Evolutionary conservation across 2,797 vertebrate genomes (phyloP).

Genomic region (Pipistrellus pipistrellus): DNA sequence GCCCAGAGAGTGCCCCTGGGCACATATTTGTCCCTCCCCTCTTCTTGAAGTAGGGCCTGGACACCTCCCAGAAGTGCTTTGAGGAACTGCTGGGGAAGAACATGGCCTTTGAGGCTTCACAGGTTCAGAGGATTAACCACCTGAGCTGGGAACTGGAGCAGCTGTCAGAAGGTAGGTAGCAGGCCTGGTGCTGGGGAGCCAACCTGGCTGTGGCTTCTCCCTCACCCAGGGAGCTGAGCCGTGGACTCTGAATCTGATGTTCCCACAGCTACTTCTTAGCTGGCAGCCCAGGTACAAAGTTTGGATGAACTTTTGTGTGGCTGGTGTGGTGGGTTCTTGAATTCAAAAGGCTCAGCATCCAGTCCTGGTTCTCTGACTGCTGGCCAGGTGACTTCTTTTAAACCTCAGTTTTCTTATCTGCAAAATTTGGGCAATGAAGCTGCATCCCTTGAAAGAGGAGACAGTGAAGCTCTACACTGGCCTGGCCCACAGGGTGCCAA

Average conservation of each 20-base stretch:
- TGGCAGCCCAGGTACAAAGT: neutral
- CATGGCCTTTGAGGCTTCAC: slow-evolving; percentile 96
- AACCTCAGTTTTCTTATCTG: neutral
- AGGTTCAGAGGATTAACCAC: slow-evolving; percentile 99
- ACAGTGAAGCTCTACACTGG: rapidly evolving
- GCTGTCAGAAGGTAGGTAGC: slow-evolving; percentile 91
- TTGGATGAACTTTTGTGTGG: rapidly evolving
- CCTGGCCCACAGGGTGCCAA: rapidly evolving
- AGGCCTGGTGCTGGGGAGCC: neutral
- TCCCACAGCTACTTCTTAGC: neutral
- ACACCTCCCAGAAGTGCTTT: slow-evolving; percentile 93
- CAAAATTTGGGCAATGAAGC: neutral
- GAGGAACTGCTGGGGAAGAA: slow-evolving; percentile 98
- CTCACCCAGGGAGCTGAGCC: neutral
- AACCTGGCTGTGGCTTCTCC: rapidly evolving
- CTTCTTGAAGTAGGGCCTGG: slow-evolving; percentile 90
- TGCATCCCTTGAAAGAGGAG: neutral
- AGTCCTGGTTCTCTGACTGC: neutral
- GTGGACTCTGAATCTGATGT: neutral
- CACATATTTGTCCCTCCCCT: neutral
- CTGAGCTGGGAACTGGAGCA: slow-evolving; percentile 98
- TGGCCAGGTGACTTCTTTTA: neutral
- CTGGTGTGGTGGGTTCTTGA: neutral
- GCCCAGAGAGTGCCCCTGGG: neutral
- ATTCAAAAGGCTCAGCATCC: neutral